These are phyloP conservation scores for Pheosia gnoma DNA, from an alignment of 2,888 invertebrate genomes.

Conservation along the genomic window DNA sequence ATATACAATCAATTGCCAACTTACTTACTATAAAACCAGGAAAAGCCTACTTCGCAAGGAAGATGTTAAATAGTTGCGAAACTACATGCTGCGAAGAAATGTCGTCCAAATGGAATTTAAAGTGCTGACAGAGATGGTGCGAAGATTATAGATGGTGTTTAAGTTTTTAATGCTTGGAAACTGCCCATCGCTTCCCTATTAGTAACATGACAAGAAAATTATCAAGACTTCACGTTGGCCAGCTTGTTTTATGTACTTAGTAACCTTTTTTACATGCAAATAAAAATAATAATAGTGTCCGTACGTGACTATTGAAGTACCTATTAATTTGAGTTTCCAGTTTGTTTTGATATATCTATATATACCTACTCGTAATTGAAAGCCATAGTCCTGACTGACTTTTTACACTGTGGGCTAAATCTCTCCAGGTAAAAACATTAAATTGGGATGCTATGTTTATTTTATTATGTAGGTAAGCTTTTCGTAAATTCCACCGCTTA, in stretches of 20 bases:
- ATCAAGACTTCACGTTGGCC: conserved; percentile 29
- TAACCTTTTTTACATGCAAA: background rate
- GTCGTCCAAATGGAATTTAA: conserved; percentile 37
- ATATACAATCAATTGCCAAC: too few relatives aligned
- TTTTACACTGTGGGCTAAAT: too few relatives aligned
- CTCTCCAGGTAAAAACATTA: too few relatives aligned
- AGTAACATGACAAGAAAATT: conserved; percentile 52
- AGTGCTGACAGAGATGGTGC: conserved; percentile 40
- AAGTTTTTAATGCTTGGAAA: conserved; percentile 45
- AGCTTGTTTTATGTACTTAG: conserved; percentile 33
- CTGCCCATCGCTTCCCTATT: conserved; percentile 50
- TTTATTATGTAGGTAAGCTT: too few relatives aligned
- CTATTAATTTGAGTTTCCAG: too few relatives aligned
- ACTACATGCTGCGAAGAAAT: conserved; percentile 22
- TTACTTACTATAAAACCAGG: background rate
- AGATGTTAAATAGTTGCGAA: conserved; percentile 4
- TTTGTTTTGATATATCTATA: too few relatives aligned
- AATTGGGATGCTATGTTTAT: too few relatives aligned
- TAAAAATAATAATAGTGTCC: background rate
- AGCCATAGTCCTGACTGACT: too few relatives aligned
- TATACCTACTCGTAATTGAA: too few relatives aligned
- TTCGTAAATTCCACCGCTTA: too few relatives aligned
- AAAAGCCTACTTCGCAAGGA: background rate
- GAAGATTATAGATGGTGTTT: conserved; percentile 44
- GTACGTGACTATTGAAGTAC: conserved; percentile 1